A percentile compares a stretch with the other conserved stretches of the same genome.
phyloP scores from a whole-genome alignment of 2,113 vertebrate species.

The Thermophis baileyi region DNA sequence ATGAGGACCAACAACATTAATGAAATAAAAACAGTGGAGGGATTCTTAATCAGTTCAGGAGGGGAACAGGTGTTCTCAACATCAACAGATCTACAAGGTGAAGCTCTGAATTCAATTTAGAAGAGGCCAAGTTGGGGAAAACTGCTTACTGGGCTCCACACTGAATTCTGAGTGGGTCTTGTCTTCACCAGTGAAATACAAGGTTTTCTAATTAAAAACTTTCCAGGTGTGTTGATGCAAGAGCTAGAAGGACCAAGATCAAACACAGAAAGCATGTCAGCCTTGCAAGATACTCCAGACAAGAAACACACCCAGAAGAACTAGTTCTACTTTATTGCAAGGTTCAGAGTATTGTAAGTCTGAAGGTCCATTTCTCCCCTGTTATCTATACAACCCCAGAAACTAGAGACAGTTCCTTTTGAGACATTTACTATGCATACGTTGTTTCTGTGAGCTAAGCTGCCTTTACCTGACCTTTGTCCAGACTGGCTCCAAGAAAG shows the following conservation, averaged over 20 bases:
- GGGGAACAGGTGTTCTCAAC: not conserved
- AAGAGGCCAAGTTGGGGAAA: not conserved
- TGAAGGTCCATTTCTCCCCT: not conserved
- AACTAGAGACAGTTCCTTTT: not conserved
- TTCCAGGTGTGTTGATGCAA: not conserved
- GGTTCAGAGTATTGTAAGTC: not conserved
- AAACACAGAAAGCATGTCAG: not conserved
- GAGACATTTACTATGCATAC: not conserved
- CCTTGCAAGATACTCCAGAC: not conserved
- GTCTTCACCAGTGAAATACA: not conserved
- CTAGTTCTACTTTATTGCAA: not conserved
- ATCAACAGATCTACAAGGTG: not conserved
- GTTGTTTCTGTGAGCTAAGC: not conserved
- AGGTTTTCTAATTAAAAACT: not conserved
- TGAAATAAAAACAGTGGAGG: not conserved
- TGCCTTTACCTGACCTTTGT: too few species aligned
- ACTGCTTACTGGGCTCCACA: not conserved
- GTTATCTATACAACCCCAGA: not conserved
- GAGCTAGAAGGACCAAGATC: not conserved
- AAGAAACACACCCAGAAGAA: too few species aligned
- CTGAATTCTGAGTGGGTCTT: not conserved
- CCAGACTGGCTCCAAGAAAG: too few species aligned
- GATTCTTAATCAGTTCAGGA: not conserved
- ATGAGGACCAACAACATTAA: not conserved
- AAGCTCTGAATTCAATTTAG: not conserved